Conservation (phyloP, 2,113 vertebrate species). For the Tupaia chinensis region DNA sequence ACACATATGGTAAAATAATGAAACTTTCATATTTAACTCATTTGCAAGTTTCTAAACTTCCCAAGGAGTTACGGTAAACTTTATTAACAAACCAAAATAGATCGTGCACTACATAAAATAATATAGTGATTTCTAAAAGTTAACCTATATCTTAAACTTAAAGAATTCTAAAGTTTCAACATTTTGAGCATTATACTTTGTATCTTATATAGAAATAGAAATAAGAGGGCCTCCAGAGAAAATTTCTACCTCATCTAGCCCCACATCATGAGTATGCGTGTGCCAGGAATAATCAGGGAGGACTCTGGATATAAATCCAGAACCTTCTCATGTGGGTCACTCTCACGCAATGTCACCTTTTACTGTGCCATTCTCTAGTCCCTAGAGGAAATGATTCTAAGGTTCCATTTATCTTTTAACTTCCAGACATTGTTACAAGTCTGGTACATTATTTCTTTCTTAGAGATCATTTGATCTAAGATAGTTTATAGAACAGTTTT, state of each 20-base stretch:
- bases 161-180: neutral
- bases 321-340: too few relatives aligned
- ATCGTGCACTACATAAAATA: neutral
- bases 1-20: neutral
- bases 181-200: neutral
- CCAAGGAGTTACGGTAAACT: neutral
- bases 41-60: neutral
- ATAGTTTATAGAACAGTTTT: neutral
- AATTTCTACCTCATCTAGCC: neutral
- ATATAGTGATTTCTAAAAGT: neutral
- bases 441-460: neutral
- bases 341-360: too few relatives aligned
- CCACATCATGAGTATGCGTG: too few relatives aligned
- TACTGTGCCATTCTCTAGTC: too few relatives aligned
- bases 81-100: neutral
- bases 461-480: neutral
- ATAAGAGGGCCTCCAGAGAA: slow-evolving; percentile 29
- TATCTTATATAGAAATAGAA: slow-evolving; percentile 51
- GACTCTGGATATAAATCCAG: too few relatives aligned
- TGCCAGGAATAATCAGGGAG: too few relatives aligned
- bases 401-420: neutral
- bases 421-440: neutral
- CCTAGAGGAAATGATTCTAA: neutral
- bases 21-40: slow-evolving; percentile 30
- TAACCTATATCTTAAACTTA: slow-evolving; percentile 26